These are phyloP conservation scores for Gopherus flavomarginatus DNA, from an alignment of 2,113 vertebrate species.

Conservation along the genomic window DNA sequence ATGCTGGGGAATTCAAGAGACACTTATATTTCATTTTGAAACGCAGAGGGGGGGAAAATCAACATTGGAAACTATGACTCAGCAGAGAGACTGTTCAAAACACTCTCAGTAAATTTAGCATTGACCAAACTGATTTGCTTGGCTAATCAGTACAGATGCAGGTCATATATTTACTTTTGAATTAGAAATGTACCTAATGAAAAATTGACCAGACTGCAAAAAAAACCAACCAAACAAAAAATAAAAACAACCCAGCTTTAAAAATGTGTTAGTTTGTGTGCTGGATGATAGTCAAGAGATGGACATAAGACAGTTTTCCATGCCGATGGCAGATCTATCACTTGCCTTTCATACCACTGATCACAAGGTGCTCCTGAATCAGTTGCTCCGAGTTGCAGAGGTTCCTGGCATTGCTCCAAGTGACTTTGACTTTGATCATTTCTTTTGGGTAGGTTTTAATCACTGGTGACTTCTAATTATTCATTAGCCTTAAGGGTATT, in stretches of 20 bases:
- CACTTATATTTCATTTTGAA: background rate
- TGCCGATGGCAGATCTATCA: background rate
- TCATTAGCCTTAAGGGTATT: background rate
- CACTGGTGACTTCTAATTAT: background rate
- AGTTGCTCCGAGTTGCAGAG: background rate
- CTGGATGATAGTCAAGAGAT: accelerated
- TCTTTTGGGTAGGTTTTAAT: background rate
- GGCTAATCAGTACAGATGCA: background rate
- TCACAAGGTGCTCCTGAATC: background rate
- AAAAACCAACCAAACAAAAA: no score
- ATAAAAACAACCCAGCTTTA: no score
- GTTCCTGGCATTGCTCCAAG: background rate
- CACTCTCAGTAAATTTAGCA: background rate
- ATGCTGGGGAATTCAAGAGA: background rate
- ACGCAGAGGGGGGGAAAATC: background rate
- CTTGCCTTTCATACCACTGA: accelerated
- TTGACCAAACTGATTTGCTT: background rate
- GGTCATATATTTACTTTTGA: background rate
- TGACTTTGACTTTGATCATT: background rate
- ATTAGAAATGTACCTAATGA: background rate
- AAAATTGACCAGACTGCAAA: background rate
- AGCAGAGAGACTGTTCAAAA: background rate
- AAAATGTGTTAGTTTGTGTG: background rate
- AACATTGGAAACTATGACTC: background rate
- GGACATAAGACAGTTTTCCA: background rate